A percentile compares a stretch with the other conserved stretches of the same genome.
phyloP scores from a whole-genome alignment of 2,797 vertebrate species.

The Acanthurus leucopareius region DNA sequence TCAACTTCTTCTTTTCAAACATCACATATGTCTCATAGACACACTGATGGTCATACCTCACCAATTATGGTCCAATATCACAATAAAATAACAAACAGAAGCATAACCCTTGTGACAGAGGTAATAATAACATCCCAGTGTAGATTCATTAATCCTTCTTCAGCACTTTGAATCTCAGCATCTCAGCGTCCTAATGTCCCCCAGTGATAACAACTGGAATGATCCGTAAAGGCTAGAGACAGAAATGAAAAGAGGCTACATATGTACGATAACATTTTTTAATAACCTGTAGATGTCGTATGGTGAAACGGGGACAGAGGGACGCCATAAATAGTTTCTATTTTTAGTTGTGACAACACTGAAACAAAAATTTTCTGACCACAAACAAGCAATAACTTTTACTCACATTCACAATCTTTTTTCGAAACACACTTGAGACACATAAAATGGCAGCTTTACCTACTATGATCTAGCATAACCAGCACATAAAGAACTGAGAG shows the following conservation, averaged over 20 bases:
- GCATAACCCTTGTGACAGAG: constrained; percentile 25
- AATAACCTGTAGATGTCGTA: constrained; percentile 10
- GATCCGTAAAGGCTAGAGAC: constrained; percentile 49
- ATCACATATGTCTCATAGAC: constrained; percentile 21
- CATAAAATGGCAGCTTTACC: constrained; percentile 65
- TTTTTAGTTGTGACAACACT: constrained; percentile 53
- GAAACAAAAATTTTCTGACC: constrained; percentile 31
- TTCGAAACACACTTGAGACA: constrained; percentile 47
- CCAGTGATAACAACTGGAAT: constrained; percentile 74
- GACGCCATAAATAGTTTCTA: constrained; percentile 37
- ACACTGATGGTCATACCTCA: constrained; percentile 16
- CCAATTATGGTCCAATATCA: constrained; percentile 35
- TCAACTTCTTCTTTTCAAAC: constrained; percentile 21
- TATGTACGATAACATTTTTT: neutral
- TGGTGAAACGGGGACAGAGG: constrained; percentile 29
- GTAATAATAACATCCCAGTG: constrained; percentile 47
- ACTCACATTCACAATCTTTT: constrained; percentile 60
- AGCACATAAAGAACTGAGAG: constrained; percentile 37
- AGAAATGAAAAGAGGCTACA: constrained; percentile 37
- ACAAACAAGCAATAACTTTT: constrained; percentile 45
- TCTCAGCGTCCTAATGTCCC: constrained; percentile 22
- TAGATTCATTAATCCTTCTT: constrained; percentile 34
- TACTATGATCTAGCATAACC: constrained; percentile 26
- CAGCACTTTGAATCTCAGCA: constrained; percentile 41
- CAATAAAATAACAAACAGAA: constrained; percentile 31